These are phyloP conservation scores for Halichondria panicea DNA, from an alignment of 37 sponge, comb jelly and placozoan genomes.

Conservation along the genomic window DNA sequence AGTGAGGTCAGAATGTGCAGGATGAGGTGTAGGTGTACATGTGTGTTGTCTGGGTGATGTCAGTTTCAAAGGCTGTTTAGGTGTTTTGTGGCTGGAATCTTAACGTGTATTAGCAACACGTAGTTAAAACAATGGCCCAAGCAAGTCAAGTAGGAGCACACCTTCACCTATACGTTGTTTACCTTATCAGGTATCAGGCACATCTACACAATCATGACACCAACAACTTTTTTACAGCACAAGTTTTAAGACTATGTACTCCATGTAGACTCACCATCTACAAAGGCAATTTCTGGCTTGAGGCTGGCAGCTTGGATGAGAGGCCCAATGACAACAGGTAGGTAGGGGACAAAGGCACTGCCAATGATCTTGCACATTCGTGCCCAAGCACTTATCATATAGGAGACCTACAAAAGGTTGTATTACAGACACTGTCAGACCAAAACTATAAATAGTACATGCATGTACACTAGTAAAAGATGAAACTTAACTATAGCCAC, in stretches of 20 bases:
- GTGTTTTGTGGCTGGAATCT: no score
- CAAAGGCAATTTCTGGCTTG: slow-evolving; percentile 91
- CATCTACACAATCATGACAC: no score
- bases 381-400: slow-evolving; percentile 99
- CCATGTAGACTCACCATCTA: slow-evolving; percentile 75
- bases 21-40: no score
- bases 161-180: no score
- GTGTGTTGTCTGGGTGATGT: no score
- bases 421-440: not conserved
- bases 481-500: not conserved
- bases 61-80: no score
- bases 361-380: slow-evolving; percentile 98
- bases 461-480: not conserved
- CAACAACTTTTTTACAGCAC: not conserved
- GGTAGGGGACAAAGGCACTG: slow-evolving; percentile 88
- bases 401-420: slow-evolving; percentile 79
- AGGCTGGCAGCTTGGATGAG: slow-evolving; percentile 88
- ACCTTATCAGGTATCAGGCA: no score
- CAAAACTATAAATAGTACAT: not conserved
- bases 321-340: slow-evolving; percentile 95
- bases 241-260: not conserved
- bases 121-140: no score
- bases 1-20: no score
- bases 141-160: no score
- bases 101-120: no score